Evolutionary conservation across 2,888 invertebrate species (phyloP).

Genomic region (Erpobdella octoculata): DNA sequence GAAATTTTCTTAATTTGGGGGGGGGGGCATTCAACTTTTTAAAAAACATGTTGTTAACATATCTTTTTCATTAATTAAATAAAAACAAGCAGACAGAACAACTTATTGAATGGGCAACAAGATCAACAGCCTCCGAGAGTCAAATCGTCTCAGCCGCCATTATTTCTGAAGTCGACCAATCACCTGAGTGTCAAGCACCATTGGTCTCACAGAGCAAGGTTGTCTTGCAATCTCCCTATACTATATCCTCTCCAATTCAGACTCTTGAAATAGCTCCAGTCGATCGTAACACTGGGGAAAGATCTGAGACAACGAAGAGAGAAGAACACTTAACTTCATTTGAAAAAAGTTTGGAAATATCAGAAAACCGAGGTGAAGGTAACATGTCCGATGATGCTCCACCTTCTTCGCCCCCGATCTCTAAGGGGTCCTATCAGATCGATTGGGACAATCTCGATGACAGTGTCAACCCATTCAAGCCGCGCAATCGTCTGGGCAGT

Average conservation of each 20-base stretch:
- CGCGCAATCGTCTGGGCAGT: constrained; percentile 33
- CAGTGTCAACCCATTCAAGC: constrained; percentile 44
- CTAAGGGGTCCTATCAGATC: constrained; percentile 45
- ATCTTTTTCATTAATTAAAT: no score
- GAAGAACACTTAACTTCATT: no score
- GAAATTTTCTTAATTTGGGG: no score
- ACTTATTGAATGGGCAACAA: no score
- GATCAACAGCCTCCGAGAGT: no score
- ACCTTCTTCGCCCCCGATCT: constrained; percentile 23
- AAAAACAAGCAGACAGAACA: no score
- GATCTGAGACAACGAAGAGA: no score
- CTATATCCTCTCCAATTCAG: neutral
- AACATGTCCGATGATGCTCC: neutral
- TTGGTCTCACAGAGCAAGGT: neutral
- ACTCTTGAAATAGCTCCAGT: neutral
- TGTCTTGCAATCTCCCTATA: neutral
- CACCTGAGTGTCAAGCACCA: neutral
- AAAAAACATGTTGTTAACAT: no score
- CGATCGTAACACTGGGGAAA: neutral
- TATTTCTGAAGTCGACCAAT: neutral
- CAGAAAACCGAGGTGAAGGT: neutral
- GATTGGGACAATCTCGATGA: constrained; percentile 49
- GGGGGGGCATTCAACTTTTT: no score
- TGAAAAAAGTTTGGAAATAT: neutral
- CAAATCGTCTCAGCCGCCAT: no score